A percentile compares a stretch with the other conserved stretches of the same genome.
Evolutionary conservation across 1,140 invertebrate genomes (phyloP).

Genomic region (Pachyrhynchus sulphureomaculatus): DNA sequence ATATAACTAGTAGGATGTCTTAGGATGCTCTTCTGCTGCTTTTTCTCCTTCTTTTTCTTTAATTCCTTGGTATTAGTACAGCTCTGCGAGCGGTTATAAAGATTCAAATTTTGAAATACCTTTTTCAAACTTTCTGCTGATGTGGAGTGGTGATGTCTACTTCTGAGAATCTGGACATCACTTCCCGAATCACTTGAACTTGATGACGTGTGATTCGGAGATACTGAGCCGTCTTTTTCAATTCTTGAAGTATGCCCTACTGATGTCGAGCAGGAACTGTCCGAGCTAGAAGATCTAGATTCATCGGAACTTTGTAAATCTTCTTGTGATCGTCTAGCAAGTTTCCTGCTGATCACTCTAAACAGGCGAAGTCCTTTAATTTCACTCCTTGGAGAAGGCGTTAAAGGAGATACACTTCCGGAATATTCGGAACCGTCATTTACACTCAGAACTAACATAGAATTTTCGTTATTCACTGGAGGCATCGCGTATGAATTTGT

Average conservation of each 20-base stretch:
- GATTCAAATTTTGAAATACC: constrained; percentile 66
- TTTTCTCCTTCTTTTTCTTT: constrained; percentile 61
- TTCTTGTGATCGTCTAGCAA: constrained; percentile 56
- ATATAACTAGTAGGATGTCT: constrained; percentile 74
- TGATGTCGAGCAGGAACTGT: too few species aligned
- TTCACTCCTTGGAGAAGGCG: constrained; percentile 55
- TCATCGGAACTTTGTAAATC: constrained; percentile 54
- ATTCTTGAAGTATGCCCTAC: too few species aligned
- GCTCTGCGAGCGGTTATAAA: constrained; percentile 63
- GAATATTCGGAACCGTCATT: background rate
- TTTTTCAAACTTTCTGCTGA: constrained; percentile 63
- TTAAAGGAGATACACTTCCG: constrained; percentile 45
- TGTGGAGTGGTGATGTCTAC: constrained; percentile 62
- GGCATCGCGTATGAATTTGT: too few species aligned
- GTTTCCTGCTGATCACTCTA: constrained; percentile 60
- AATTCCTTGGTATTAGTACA: constrained; percentile 60
- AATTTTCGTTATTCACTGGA: too few species aligned
- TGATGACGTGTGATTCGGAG: constrained; percentile 55
- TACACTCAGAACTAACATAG: constrained; percentile 13
- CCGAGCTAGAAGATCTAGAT: constrained; percentile 58
- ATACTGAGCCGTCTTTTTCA: constrained; percentile 43
- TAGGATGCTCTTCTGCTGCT: constrained; percentile 66
- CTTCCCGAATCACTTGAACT: constrained; percentile 61
- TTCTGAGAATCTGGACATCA: constrained; percentile 53
- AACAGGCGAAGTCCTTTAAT: constrained; percentile 59